phyloP scores from a whole-genome alignment of 2,113 vertebrate species.

The Buteo buteo region DNA sequence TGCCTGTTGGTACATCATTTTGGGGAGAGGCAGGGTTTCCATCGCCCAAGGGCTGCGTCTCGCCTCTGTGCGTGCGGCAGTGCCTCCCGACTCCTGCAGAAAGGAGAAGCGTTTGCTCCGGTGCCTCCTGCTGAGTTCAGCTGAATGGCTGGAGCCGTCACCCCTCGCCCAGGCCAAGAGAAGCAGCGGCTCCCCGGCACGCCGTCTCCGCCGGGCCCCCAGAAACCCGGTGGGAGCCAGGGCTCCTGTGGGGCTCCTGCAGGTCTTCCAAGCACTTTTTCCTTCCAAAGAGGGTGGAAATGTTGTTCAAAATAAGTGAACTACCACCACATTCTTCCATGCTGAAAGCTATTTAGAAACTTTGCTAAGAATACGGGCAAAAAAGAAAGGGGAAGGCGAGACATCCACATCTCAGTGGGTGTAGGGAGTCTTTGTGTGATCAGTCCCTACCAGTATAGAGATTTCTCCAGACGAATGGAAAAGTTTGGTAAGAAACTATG shows the following conservation, averaged over 20 bases:
- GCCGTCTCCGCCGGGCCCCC: background rate
- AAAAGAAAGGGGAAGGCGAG: background rate
- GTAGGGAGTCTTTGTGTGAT: background rate
- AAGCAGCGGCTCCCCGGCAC: background rate
- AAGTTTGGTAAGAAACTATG: background rate
- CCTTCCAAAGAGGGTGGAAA: background rate
- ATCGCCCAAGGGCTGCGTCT: rapidly evolving
- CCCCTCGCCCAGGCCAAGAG: background rate
- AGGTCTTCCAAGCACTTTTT: background rate
- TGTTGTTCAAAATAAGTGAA: background rate
- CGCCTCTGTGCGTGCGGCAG: rapidly evolving
- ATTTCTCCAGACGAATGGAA: background rate
- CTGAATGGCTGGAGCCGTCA: background rate
- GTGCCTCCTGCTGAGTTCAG: background rate
- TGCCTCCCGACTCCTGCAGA: background rate
- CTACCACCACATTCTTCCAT: background rate
- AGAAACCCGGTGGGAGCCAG: background rate
- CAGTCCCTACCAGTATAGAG: background rate
- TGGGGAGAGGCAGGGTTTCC: background rate
- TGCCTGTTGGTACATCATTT: rapidly evolving
- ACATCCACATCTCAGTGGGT: background rate
- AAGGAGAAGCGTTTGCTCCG: background rate
- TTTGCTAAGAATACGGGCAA: background rate
- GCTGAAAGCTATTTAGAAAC: background rate
- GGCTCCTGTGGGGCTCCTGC: background rate